phyloP scores from a whole-genome alignment of 2,797 vertebrate genomes.

The Allenopithecus nigroviridis region DNA sequence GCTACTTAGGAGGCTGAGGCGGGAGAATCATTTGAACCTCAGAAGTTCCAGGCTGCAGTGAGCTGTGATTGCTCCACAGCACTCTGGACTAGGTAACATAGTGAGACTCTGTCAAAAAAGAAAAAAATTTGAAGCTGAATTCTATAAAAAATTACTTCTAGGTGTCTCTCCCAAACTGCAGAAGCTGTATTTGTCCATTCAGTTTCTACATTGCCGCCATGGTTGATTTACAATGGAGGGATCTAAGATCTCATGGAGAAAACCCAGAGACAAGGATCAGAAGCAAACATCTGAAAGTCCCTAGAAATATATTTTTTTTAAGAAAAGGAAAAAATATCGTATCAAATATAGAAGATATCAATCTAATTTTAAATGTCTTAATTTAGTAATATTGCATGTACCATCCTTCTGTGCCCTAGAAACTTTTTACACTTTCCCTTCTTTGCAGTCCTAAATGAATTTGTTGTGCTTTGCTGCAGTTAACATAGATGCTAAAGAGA shows the following conservation, averaged over 20 bases:
- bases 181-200: not conserved
- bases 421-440: not conserved
- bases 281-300: not conserved
- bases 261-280: not conserved
- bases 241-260: not conserved
- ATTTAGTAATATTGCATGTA: not conserved
- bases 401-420: not conserved
- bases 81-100: too few relatives aligned
- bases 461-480: slow-evolving; percentile 45
- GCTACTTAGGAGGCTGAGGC: too few relatives aligned
- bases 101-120: too few relatives aligned
- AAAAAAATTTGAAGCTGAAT: not conserved
- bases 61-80: too few relatives aligned
- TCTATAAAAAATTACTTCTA: not conserved
- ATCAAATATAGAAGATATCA: not conserved
- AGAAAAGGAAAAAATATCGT: not conserved
- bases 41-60: too few relatives aligned
- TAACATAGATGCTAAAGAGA: not conserved
- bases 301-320: not conserved
- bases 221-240: not conserved
- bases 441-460: not conserved
- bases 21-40: too few relatives aligned
- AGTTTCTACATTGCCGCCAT: fast-evolving
- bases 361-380: not conserved
- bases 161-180: not conserved